These are phyloP conservation scores for Xiphydria camelus DNA, from an alignment of 2,888 invertebrate species.

Conservation along the genomic window DNA sequence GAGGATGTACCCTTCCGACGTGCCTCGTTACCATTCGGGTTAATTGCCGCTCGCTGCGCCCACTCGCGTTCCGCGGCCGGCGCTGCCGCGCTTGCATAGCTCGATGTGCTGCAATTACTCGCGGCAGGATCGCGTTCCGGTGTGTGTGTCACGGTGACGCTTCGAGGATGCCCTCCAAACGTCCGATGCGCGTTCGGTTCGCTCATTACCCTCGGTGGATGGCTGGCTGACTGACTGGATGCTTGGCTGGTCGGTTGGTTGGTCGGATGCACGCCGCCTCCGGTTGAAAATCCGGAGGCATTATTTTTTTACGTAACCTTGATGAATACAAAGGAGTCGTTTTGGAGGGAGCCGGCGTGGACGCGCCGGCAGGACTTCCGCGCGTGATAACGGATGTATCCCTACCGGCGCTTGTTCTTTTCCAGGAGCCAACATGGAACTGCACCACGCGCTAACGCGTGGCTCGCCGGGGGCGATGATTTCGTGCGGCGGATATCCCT, in stretches of 20 bases:
- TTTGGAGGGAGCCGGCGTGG: neutral
- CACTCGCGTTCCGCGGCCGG: slow-evolving; percentile 9
- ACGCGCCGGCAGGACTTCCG: neutral
- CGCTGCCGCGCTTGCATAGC: slow-evolving; percentile 31
- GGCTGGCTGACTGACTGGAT: too few relatives aligned
- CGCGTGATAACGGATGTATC: neutral
- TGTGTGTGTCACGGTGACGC: slow-evolving; percentile 49
- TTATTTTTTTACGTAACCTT: neutral
- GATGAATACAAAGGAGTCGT: neutral
- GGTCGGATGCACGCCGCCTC: neutral
- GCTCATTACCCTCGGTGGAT: slow-evolving; percentile 46
- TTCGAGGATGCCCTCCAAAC: slow-evolving; percentile 51
- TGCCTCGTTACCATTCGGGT: slow-evolving; percentile 52
- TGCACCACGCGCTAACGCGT: too few relatives aligned
- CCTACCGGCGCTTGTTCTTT: too few relatives aligned
- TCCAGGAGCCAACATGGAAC: too few relatives aligned
- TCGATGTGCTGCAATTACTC: slow-evolving; percentile 38
- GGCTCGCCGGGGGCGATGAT: too few relatives aligned
- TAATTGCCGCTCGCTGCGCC: slow-evolving; percentile 38
- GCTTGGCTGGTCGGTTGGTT: too few relatives aligned
- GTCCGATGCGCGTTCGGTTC: slow-evolving; percentile 44
- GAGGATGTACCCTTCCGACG: slow-evolving; percentile 35
- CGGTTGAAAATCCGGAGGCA: neutral
- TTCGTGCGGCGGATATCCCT: too few relatives aligned
- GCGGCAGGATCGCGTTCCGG: slow-evolving; percentile 34